Evolutionary conservation across 2,888 invertebrate species (phyloP).

Genomic region (Cephus pygmeus): DNA sequence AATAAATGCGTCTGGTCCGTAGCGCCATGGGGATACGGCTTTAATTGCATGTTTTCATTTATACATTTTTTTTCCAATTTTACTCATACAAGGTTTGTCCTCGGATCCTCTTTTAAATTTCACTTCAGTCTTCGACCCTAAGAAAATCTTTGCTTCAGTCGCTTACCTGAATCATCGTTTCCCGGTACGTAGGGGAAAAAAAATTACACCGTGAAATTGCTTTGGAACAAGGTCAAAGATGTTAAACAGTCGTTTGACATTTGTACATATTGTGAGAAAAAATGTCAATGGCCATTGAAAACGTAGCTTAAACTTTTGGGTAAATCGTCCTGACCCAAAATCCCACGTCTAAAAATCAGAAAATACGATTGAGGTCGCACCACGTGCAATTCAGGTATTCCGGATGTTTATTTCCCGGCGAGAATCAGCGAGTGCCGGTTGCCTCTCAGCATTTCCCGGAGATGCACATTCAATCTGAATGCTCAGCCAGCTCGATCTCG

Average conservation of each 20-base stretch:
- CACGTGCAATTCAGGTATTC: slow-evolving; percentile 19
- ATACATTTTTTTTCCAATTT: background rate
- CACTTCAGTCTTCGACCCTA: background rate
- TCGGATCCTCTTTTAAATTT: background rate
- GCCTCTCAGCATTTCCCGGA: slow-evolving; percentile 27
- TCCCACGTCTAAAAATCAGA: background rate
- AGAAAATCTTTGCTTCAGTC: background rate
- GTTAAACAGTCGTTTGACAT: no score
- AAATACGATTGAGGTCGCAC: background rate
- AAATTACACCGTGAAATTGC: background rate
- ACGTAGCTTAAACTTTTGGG: background rate
- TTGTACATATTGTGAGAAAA: background rate
- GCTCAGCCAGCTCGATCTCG: slow-evolving; percentile 26
- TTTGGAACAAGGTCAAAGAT: no score
- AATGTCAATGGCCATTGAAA: background rate
- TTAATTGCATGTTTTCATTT: background rate
- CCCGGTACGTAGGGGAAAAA: background rate
- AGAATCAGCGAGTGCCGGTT: slow-evolving; percentile 23
- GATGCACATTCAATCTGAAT: slow-evolving; percentile 36
- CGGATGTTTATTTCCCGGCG: slow-evolving; percentile 39
- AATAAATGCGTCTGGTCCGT: background rate
- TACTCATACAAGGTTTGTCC: background rate
- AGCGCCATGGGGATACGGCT: background rate
- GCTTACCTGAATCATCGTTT: background rate
- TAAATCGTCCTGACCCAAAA: background rate